Evolutionary conservation across 2,888 invertebrate genomes (phyloP).

Genomic region (Phasia obesa): DNA sequence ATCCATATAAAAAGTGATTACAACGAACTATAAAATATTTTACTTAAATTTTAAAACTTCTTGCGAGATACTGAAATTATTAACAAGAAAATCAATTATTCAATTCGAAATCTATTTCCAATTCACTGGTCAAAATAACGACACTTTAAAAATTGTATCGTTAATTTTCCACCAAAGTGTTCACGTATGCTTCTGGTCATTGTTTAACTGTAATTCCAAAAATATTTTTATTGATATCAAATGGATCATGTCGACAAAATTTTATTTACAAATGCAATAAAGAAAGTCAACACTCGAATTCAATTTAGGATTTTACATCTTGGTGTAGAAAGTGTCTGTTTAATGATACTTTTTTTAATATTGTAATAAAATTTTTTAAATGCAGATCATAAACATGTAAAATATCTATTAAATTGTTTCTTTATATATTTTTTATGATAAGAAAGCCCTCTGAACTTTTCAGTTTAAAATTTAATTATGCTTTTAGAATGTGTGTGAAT

Average conservation of each 20-base stretch:
- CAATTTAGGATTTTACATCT: background rate
- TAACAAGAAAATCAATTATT: too few relatives aligned
- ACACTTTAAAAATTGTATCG: too few relatives aligned
- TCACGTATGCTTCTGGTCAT: slow-evolving; percentile 5
- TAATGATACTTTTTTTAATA: slow-evolving; percentile 27
- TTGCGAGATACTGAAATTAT: too few relatives aligned
- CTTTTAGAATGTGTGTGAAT: slow-evolving; percentile 38
- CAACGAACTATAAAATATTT: too few relatives aligned
- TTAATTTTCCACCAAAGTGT: too few relatives aligned
- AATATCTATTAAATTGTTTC: slow-evolving; percentile 16
- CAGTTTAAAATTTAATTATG: slow-evolving; percentile 57
- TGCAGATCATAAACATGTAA: slow-evolving; percentile 26
- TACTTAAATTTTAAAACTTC: too few relatives aligned
- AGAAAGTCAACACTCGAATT: background rate
- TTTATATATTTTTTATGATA: slow-evolving; percentile 15
- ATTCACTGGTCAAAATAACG: too few relatives aligned
- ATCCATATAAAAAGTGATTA: too few relatives aligned
- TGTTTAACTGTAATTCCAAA: too few relatives aligned
- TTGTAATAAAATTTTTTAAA: slow-evolving; percentile 38
- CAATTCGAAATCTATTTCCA: too few relatives aligned
- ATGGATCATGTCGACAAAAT: too few relatives aligned
- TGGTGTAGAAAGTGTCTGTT: slow-evolving; percentile 13
- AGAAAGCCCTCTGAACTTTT: slow-evolving; percentile 51
- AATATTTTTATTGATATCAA: too few relatives aligned
- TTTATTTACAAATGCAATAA: background rate